These are phyloP conservation scores for Peromyscus aztecus DNA, from an alignment of 2,797 vertebrate species.

Conservation along the genomic window DNA sequence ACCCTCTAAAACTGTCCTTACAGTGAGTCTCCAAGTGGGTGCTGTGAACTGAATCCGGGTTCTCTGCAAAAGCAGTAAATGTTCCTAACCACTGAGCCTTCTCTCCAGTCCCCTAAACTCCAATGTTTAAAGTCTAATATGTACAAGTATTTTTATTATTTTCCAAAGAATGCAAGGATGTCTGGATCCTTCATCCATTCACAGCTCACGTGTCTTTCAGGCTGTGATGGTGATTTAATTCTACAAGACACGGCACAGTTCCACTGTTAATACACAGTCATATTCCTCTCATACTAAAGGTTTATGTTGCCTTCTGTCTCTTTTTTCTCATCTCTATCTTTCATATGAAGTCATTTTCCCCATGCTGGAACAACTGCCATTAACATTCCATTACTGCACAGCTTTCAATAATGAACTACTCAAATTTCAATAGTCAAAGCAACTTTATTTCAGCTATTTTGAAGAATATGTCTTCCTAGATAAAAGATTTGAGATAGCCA, in stretches of 20 bases:
- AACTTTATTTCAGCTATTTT: constrained; percentile 29
- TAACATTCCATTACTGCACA: background rate
- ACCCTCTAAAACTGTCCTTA: background rate
- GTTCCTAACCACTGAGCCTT: background rate
- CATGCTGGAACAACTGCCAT: background rate
- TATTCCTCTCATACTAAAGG: background rate
- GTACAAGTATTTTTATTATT: background rate
- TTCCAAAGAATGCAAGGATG: background rate
- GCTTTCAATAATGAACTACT: background rate
- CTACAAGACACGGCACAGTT: background rate
- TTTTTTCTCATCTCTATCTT: background rate
- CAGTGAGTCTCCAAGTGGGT: background rate
- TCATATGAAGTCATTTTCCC: background rate
- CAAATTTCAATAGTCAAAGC: background rate
- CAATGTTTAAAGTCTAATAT: background rate
- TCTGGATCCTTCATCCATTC: background rate
- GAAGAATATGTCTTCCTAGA: background rate
- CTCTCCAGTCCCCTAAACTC: background rate
- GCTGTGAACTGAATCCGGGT: background rate
- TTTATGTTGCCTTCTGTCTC: background rate
- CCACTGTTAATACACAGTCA: background rate
- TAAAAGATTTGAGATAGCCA: background rate
- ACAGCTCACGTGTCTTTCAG: background rate
- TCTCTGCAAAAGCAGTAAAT: background rate
- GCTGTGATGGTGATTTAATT: background rate